A percentile compares a stretch with the other conserved stretches of the same genome.
These are phyloP conservation scores for Lagocephalus sceleratus DNA, from an alignment of 2,797 vertebrate species.

Conservation along the genomic window DNA sequence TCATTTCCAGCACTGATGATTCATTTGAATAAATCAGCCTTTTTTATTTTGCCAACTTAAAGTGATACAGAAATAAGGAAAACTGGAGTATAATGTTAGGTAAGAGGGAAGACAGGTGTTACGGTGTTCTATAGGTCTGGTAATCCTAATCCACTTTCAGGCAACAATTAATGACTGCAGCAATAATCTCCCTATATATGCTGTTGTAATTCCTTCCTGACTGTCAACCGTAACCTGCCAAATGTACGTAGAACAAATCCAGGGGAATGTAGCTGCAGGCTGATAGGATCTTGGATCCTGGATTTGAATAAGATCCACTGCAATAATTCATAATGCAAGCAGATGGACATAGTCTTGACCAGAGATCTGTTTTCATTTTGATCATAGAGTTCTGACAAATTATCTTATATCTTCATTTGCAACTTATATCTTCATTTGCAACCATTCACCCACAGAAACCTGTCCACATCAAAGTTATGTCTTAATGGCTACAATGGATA, in stretches of 20 bases:
- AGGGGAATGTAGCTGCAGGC: slow-evolving; percentile 63
- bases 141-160: slow-evolving; percentile 73
- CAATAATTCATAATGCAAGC: slow-evolving; percentile 57
- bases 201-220: slow-evolving; percentile 62
- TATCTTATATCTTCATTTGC: slow-evolving; percentile 38
- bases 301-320: slow-evolving; percentile 73
- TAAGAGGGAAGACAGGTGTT: slow-evolving; percentile 65
- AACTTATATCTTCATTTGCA: slow-evolving; percentile 32
- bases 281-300: slow-evolving; percentile 74
- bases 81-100: slow-evolving; percentile 59
- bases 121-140: slow-evolving; percentile 52
- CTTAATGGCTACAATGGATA: slow-evolving; percentile 20
- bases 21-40: slow-evolving; percentile 74
- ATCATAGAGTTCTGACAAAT: slow-evolving; percentile 42
- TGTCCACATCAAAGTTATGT: slow-evolving; percentile 24
- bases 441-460: slow-evolving; percentile 21
- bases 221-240: slow-evolving; percentile 64
- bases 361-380: slow-evolving; percentile 41
- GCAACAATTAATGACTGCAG: slow-evolving; percentile 74
- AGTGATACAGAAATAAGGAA: slow-evolving; percentile 63
- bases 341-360: slow-evolving; percentile 50
- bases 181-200: slow-evolving; percentile 69
- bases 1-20: slow-evolving; percentile 71
- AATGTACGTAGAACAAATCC: slow-evolving; percentile 59
- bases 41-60: slow-evolving; percentile 71